phyloP scores from a whole-genome alignment of 2,113 vertebrate genomes.

The Sisor rabdophorus region DNA sequence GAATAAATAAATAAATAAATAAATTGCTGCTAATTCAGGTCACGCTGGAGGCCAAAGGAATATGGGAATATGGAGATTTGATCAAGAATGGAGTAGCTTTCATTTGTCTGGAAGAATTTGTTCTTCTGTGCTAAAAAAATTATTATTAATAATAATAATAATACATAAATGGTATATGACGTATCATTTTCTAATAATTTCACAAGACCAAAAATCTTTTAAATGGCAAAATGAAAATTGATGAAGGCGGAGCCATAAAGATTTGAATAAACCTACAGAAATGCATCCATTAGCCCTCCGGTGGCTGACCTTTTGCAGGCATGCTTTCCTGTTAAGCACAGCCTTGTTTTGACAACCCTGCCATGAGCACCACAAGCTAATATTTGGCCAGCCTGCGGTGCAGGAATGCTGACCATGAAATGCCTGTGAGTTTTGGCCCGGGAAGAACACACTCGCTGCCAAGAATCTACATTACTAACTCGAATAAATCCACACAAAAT shows the following conservation, averaged over 20 bases:
- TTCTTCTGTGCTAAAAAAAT: slow-evolving; percentile 11
- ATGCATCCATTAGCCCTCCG: slow-evolving; percentile 36
- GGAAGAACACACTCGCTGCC: slow-evolving; percentile 38
- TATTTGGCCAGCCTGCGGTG: slow-evolving; percentile 41
- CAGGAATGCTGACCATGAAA: slow-evolving; percentile 54
- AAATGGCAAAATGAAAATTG: slow-evolving; percentile 15
- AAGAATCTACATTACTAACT: slow-evolving; percentile 35
- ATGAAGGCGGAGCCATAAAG: slow-evolving; percentile 16
- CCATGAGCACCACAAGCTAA: slow-evolving; percentile 45
- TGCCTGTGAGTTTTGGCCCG: slow-evolving; percentile 47
- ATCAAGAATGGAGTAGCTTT: no score
- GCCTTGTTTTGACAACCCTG: slow-evolving; percentile 52
- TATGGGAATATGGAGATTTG: no score
- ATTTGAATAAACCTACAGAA: slow-evolving; percentile 26
- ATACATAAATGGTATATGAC: no score
- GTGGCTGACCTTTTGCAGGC: slow-evolving; percentile 33
- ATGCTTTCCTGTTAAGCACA: slow-evolving; percentile 38
- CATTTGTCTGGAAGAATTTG: no score
- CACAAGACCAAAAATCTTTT: no score
- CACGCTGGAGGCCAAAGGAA: neutral
- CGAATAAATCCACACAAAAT: slow-evolving; percentile 38
- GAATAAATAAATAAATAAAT: neutral
- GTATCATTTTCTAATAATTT: slow-evolving; percentile 23
- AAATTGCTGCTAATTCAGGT: neutral
- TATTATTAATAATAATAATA: no score